phyloP scores from a whole-genome alignment of 2,113 vertebrate genomes.

The Corvus cornix region DNA sequence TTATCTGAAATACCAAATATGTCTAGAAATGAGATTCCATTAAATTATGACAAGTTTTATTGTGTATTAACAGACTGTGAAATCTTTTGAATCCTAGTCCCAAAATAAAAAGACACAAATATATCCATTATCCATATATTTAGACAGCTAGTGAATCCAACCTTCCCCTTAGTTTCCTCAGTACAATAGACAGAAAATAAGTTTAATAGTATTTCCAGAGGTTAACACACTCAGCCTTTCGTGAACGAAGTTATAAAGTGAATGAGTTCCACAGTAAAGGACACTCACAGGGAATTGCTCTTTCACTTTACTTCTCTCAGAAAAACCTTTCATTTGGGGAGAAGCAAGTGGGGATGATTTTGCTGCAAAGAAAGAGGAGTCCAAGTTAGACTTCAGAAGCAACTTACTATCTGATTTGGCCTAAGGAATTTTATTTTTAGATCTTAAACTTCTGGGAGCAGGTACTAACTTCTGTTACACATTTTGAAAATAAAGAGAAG shows the following conservation, averaged over 20 bases:
- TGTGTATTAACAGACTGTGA: neutral
- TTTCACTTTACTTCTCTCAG: conserved; percentile 24
- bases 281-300: neutral
- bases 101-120: neutral
- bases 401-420: conserved; percentile 17
- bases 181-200: neutral
- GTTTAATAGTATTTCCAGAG: neutral
- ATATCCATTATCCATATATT: neutral
- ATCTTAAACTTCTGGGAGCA: conserved; percentile 35
- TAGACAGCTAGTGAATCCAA: neutral
- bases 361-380: conserved; percentile 23
- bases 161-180: neutral
- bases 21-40: neutral
- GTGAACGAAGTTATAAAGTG: neutral
- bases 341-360: conserved; percentile 4
- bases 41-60: neutral
- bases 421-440: conserved; percentile 59
- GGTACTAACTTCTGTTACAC: neutral
- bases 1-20: neutral
- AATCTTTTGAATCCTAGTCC: neutral
- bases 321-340: conserved; percentile 33
- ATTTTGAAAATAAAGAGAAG: neutral
- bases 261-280: conserved; percentile 45
- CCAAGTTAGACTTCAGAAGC: conserved; percentile 37
- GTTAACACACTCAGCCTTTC: neutral